Evolutionary conservation across 2,888 invertebrate genomes (phyloP).

Genomic region (Euproctis similis): DNA sequence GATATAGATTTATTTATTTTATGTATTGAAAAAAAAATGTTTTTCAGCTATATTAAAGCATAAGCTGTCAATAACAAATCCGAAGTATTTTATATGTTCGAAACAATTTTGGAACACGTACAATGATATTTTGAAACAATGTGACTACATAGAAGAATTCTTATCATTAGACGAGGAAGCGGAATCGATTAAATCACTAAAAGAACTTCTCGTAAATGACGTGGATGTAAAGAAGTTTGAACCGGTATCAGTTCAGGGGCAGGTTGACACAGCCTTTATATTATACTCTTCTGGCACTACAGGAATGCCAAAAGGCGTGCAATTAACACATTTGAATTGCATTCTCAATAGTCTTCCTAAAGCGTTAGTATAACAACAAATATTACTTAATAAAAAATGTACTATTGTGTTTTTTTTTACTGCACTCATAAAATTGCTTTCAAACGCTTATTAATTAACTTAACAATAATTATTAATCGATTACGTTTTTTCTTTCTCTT

Average conservation of each 20-base stretch:
- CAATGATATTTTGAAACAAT: slow-evolving; percentile 32
- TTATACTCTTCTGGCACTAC: slow-evolving; percentile 83
- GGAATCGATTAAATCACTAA: slow-evolving; percentile 27
- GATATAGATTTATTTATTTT: too few species aligned
- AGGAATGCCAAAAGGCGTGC: slow-evolving; percentile 81
- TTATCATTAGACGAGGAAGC: slow-evolving; percentile 36
- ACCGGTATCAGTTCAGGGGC: slow-evolving; percentile 61
- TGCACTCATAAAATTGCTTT: background rate
- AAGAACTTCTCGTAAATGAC: slow-evolving; percentile 28
- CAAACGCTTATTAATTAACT: background rate
- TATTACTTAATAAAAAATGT: background rate
- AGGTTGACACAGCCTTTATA: slow-evolving; percentile 49
- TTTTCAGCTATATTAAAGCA: slow-evolving; percentile 78
- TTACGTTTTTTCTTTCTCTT: background rate
- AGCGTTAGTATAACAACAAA: slow-evolving; percentile 35
- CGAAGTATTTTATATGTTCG: slow-evolving; percentile 80
- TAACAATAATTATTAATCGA: background rate
- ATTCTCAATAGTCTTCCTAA: slow-evolving; percentile 45
- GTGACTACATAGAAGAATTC: slow-evolving; percentile 36
- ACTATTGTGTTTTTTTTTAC: background rate
- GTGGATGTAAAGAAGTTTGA: slow-evolving; percentile 42
- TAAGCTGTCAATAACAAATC: slow-evolving; percentile 78
- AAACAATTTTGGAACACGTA: slow-evolving; percentile 58
- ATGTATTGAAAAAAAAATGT: too few species aligned
- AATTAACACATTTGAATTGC: slow-evolving; percentile 77